Conservation (phyloP, 2,797 vertebrate species). For the Halcyon smyrnensis region DNA sequence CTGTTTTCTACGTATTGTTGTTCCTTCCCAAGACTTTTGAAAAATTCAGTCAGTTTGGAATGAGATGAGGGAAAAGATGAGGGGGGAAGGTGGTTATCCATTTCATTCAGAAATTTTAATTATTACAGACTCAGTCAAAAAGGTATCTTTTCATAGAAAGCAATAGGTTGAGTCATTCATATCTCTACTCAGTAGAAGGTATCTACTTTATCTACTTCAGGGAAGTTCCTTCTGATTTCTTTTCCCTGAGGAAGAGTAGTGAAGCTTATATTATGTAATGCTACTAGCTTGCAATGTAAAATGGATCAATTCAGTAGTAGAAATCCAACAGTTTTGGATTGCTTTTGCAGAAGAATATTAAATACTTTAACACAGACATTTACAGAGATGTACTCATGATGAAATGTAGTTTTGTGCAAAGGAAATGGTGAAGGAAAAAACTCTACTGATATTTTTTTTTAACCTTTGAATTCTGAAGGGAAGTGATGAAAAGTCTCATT, state of each 20-base stretch:
- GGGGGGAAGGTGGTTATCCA: fast-evolving
- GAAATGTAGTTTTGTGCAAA: background rate
- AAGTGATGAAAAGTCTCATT: background rate
- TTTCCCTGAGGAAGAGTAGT: background rate
- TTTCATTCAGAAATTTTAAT: background rate
- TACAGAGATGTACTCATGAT: background rate
- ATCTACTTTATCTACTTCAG: background rate
- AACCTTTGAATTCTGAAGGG: background rate
- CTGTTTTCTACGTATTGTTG: background rate
- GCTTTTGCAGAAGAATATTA: background rate
- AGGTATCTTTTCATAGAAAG: background rate
- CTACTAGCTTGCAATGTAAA: background rate
- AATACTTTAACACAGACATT: background rate
- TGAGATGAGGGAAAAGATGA: background rate
- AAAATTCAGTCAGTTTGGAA: background rate
- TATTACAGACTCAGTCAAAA: background rate
- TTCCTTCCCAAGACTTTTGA: background rate
- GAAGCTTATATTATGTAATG: background rate
- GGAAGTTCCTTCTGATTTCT: background rate
- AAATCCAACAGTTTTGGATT: background rate
- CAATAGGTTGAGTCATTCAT: background rate
- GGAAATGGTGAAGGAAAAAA: background rate
- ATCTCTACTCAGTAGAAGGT: background rate
- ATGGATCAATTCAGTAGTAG: background rate
- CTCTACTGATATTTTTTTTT: background rate